Base-by-base conservation (phyloP, 2,113 vertebrate genomes). In the Talpa occidentalis region DNA sequence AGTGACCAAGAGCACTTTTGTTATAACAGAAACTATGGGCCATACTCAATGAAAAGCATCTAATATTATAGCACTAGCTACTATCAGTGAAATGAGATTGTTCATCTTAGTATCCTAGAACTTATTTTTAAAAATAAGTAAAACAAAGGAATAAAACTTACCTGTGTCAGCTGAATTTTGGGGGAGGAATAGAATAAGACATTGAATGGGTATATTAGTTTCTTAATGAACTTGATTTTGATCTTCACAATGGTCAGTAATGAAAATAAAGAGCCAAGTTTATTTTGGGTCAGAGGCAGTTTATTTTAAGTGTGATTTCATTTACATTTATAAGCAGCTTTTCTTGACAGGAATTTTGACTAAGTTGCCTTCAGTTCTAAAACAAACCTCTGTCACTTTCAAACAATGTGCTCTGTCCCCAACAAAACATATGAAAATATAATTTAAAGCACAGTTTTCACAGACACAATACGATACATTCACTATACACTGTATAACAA, bases 361-460 rank as follows among this genome's bases (percentile, higher is more conserved):
- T 98, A 98, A 98, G 97, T 98, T 98, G 98, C 98, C 98, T 98
- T 99, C 97, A 98, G 97, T 98, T 99, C 97, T 98, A 98, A 99
- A 99, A 99, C 98, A 98, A 98, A 99, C 97, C 98, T 98, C 98
- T 98, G 98, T 98, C 96, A 95, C 98, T 99, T 99, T 98, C 98
- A 98, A 98, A 99, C 98, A 98, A 98, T 98, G 98, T 99, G 99
- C 98, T 98, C 98, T 98, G 96, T 98, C 97, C 97, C 98, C 98
- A 98, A 99, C 98, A 98, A 98, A 99, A 99, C 98, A 99, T 99
- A 99, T 96, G 99, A 99, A 99, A 99, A 99, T 99, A 99, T 99
- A 99, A 99, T 99, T 99, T 99, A 99, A 99, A 99, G 99, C 99
- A 99, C 99, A 98, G 97, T 98, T 99, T 99, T 98, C 99, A 99